These are phyloP conservation scores for Passer montanus DNA, from an alignment of 2,113 vertebrate genomes.

Conservation along the genomic window DNA sequence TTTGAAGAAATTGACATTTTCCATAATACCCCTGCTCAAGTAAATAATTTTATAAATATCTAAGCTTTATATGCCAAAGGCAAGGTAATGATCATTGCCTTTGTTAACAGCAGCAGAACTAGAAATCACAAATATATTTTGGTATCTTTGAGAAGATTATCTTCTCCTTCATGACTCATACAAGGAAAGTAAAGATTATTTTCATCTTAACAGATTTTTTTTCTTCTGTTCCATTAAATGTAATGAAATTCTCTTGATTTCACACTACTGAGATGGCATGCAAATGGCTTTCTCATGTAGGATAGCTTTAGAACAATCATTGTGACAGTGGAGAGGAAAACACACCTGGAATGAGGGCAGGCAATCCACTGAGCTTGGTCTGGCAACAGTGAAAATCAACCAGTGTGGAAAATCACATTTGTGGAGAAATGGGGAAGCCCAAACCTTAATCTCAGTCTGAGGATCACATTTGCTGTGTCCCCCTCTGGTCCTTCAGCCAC, in stretches of 20 bases:
- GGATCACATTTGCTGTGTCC: background rate
- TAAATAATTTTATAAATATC: background rate
- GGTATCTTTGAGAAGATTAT: background rate
- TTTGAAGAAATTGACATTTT: background rate
- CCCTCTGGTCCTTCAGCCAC: background rate
- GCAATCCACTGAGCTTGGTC: background rate
- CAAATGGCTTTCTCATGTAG: background rate
- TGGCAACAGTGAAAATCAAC: background rate
- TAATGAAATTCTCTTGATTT: background rate
- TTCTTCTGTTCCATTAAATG: background rate
- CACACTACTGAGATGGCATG: background rate
- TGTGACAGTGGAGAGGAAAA: background rate
- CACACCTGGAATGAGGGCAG: background rate
- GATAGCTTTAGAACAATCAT: background rate
- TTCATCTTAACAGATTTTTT: background rate
- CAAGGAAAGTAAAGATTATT: background rate
- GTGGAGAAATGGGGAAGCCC: background rate
- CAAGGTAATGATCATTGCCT: background rate
- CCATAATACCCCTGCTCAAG: background rate
- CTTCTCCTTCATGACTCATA: background rate
- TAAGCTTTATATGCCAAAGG: background rate
- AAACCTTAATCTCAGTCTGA: background rate
- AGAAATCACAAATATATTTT: background rate
- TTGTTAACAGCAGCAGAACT: background rate
- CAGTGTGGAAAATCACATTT: background rate